Base-by-base conservation (phyloP, 2,888 invertebrate species). In the Sisyra terminalis region DNA sequence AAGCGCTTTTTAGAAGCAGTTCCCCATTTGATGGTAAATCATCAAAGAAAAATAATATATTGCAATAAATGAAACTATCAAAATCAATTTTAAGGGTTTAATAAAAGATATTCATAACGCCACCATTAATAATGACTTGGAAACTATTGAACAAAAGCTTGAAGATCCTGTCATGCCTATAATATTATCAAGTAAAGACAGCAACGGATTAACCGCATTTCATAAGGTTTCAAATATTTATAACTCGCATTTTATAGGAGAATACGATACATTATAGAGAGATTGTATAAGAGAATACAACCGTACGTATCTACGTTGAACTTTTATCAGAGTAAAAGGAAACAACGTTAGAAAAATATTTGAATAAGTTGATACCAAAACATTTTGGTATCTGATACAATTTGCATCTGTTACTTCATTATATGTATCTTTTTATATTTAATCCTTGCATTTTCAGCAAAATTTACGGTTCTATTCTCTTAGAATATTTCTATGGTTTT, bases 1-100 rank as follows among this genome's bases (percentile, higher is more conserved):
- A 81, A 76, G 60, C 76, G 75, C 53, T 93, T 94, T 59, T 66
- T 94, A 41, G 85, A 88, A 53, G 85, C 87, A n/a, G 84, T 92
- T n/a, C 93, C 93, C 8, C 83, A 84, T 57, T 83, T 90, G 46
- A 85, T 92, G 86, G 92, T 89, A 57, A 66, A 15, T 8, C 10
- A 39, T 29, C 29, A 14, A 15, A 15, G 5, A 13, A 18, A 5
- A 14, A 34, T 34, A 7, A 11, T 2, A 35, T 14, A 11, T 2
- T 11, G 10, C 13, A 9, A 14, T 3, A n/a, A 39, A 39, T 39
- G 24, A 5, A 10, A 13, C 37, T 15, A 16, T 6, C 5, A 17
- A 11, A n/a, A n/a, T n/a, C 17, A 31, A 39, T 34, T 41, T 34
- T 2, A 24, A 89, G 87, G 82, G 82, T 42, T 73, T 82, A 8